phyloP scores from a whole-genome alignment of 2,888 invertebrate genomes.

The Microplitis manilae region DNA sequence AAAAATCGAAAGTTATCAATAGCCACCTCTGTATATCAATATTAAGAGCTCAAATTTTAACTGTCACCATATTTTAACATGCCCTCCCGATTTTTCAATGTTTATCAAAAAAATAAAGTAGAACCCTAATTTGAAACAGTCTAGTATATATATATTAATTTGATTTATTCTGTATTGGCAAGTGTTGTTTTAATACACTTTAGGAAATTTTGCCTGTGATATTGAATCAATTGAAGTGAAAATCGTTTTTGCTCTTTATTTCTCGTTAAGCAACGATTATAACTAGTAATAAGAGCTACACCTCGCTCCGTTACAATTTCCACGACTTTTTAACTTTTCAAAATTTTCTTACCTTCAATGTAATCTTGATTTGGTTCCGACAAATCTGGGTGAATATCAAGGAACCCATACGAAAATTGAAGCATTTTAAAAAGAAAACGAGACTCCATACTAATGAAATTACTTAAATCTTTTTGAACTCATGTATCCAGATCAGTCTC shows the following conservation, averaged over 20 bases:
- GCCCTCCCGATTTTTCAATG: too few species aligned
- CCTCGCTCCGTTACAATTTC: constrained; percentile 26
- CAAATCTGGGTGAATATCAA: constrained; percentile 22
- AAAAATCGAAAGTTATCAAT: too few species aligned
- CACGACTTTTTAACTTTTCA: constrained; percentile 27
- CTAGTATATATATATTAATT: background rate
- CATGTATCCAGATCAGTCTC: background rate
- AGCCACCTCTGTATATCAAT: too few species aligned
- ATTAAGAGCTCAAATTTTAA: too few species aligned
- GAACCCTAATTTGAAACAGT: too few species aligned
- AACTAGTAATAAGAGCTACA: constrained; percentile 3
- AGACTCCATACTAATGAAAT: background rate
- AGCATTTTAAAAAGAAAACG: background rate
- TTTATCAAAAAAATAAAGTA: too few species aligned
- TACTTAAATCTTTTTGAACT: background rate
- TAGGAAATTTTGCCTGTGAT: background rate
- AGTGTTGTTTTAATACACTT: background rate
- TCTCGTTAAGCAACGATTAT: background rate
- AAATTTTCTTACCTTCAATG: background rate
- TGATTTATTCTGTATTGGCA: background rate
- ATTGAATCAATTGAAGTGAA: constrained; percentile 3
- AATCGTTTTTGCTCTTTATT: constrained; percentile 2
- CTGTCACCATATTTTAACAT: too few species aligned
- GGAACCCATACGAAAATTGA: constrained; percentile 4
- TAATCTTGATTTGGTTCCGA: constrained; percentile 17